Percentiles rank a stretch among this genome's conserved stretches.
Evolutionary conservation across 2,888 invertebrate genomes (phyloP).

Genomic region (Slavum lentiscoides): DNA sequence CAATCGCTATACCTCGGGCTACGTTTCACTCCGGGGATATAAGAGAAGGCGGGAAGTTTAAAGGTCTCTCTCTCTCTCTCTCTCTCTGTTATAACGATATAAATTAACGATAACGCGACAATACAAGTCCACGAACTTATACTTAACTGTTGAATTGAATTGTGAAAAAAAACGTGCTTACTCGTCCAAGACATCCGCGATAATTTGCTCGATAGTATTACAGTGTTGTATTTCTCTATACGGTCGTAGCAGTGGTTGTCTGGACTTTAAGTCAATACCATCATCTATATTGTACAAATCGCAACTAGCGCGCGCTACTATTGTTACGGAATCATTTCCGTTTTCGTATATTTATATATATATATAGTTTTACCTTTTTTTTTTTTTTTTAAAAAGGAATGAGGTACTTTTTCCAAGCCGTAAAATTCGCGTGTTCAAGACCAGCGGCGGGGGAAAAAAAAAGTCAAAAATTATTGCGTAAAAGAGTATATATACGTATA

Average conservation of each 20-base stretch:
- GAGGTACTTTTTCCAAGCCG: not conserved
- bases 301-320: not conserved
- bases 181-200: no score
- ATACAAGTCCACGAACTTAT: no score
- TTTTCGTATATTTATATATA: not conserved
- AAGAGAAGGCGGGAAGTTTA: no score
- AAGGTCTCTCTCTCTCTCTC: no score
- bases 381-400: not conserved
- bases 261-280: not conserved
- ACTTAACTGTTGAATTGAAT: no score
- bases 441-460: not conserved
- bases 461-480: slow-evolving; percentile 19
- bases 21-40: no score
- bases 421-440: not conserved
- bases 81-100: no score
- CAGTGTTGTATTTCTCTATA: no score
- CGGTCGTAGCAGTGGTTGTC: not conserved
- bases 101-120: no score
- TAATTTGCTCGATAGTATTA: no score
- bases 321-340: slow-evolving; percentile 6
- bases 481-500: slow-evolving; percentile 13
- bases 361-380: not conserved
- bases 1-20: no score
- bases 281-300: not conserved
- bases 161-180: no score